Base-by-base conservation (phyloP, 2,888 invertebrate genomes). In the Amiota minor region DNA sequence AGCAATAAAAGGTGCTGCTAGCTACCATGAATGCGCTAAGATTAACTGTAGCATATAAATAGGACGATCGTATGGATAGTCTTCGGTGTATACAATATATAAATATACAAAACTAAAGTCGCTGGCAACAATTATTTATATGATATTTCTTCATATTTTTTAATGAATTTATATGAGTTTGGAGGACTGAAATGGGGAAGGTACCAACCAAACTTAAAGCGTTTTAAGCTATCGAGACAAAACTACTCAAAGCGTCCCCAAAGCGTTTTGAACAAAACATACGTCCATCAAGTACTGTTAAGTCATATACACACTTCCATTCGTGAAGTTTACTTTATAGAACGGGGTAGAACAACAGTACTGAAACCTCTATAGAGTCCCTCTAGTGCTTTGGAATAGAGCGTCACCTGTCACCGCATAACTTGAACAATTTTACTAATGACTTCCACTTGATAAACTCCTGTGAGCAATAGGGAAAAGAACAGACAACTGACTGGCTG, bases 141-240 rank as follows among this genome's bases (percentile, higher is more conserved):
- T 85, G 84, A 84, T 81, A 85, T 83, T 85, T 82, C 83, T 85
- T 75, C 76, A 6, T 6, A 6, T 35, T 35, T 74, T 76, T 79
- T 78, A 77, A 85, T 85, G 83, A 83, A 85, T 85, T 85, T 82
- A 82, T 85, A 82, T 83, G 85, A 78, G 78, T 77, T 16, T 74
- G 75, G 77, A 9, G n/a, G n/a, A 67, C 35, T 76, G 77, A 72
- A 74, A 77, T 62, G 55, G 72, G 53, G 56, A 61, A 68, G 23
- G 20, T 53, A 71, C 16, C 70, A 75, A 61, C 59, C n/a, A 50
- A 11, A 50, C 11, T 11, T 14, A 14, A 53, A 53, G 12, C n/a
- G n/a, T 14, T 16, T 53, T 53, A 53, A 53, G n/a, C 53, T 53
- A 11, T 9, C 56, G 56, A 53, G 68, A 70, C 55, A 75, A 72